Evolutionary conservation across 1,140 invertebrate genomes (phyloP).

Genomic region (Phortica variegata): DNA sequence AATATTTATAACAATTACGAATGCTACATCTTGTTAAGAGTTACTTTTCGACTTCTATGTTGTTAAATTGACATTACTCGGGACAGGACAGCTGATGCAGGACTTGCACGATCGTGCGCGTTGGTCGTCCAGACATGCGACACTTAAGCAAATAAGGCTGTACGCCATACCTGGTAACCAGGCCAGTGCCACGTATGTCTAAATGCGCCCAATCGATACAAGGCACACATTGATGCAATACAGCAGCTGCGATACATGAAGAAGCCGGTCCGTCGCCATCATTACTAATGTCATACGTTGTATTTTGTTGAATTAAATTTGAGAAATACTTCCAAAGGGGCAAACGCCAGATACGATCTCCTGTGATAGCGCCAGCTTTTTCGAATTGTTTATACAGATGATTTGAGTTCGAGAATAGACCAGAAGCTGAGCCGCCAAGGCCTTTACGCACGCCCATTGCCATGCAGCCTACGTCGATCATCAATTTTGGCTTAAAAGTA

Average conservation of each 20-base stretch:
- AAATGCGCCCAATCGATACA: conserved; percentile 65
- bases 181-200: conserved; percentile 69
- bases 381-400: conserved; percentile 64
- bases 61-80: no score
- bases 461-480: conserved; percentile 76
- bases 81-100: conserved; percentile 59
- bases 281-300: conserved; percentile 64
- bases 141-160: conserved; percentile 62
- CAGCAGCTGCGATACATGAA: conserved; percentile 66
- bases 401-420: conserved; percentile 72
- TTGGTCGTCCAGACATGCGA: conserved; percentile 62
- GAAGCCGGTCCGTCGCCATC: conserved; percentile 59
- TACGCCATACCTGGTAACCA: conserved; percentile 58
- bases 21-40: no score
- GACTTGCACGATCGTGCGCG: conserved; percentile 63
- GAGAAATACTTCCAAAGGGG: conserved; percentile 79
- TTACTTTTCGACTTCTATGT: no score
- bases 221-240: conserved; percentile 67
- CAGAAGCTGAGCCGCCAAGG: conserved; percentile 73
- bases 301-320: conserved; percentile 62
- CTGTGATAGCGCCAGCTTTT: conserved; percentile 68
- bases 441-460: conserved; percentile 50
- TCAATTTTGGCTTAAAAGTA: conserved; percentile 62
- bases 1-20: no score
- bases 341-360: conserved; percentile 86